Evolutionary conservation across 1,140 invertebrate species (phyloP).

Genomic region (Nautilus pompilius): DNA sequence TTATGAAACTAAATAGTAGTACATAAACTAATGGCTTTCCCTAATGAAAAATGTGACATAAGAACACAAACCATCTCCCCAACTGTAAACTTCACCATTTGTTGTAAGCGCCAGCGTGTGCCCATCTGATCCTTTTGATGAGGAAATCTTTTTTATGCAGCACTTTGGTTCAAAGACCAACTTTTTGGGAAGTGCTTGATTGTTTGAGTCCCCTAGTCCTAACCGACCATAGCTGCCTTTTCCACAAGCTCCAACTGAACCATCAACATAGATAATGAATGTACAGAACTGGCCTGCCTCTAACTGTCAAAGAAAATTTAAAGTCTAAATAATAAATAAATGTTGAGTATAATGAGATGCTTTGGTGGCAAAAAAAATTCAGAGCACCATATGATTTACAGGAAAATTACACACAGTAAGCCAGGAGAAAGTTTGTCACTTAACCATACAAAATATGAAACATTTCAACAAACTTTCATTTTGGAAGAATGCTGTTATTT

Average conservation of each 20-base stretch:
- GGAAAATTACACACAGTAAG: too few relatives aligned
- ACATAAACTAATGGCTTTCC: too few relatives aligned
- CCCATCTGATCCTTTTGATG: constrained; percentile 71
- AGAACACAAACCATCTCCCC: constrained; percentile 83
- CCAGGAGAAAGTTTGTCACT: too few relatives aligned
- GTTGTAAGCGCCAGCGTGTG: constrained; percentile 89
- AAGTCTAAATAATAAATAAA: too few relatives aligned
- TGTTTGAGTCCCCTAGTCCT: constrained; percentile 62
- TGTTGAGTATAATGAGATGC: too few relatives aligned
- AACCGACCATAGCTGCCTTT: constrained; percentile 63
- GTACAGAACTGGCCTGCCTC: constrained; percentile 71
- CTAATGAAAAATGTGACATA: too few relatives aligned
- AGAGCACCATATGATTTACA: too few relatives aligned
- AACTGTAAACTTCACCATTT: constrained; percentile 90
- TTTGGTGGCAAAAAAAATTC: too few relatives aligned
- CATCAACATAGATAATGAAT: constrained; percentile 64
- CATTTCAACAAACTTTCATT: too few relatives aligned
- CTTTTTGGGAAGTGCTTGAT: constrained; percentile 59
- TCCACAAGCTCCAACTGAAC: constrained; percentile 62
- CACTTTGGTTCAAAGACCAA: constrained; percentile 55
- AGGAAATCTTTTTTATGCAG: constrained; percentile 56
- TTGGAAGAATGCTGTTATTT: too few relatives aligned
- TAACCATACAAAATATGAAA: too few relatives aligned
- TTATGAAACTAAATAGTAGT: too few relatives aligned
- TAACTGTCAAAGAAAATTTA: constrained; percentile 54